Evolutionary conservation across 1,140 invertebrate species (phyloP).

Genomic region (Drosophila dunni): DNA sequence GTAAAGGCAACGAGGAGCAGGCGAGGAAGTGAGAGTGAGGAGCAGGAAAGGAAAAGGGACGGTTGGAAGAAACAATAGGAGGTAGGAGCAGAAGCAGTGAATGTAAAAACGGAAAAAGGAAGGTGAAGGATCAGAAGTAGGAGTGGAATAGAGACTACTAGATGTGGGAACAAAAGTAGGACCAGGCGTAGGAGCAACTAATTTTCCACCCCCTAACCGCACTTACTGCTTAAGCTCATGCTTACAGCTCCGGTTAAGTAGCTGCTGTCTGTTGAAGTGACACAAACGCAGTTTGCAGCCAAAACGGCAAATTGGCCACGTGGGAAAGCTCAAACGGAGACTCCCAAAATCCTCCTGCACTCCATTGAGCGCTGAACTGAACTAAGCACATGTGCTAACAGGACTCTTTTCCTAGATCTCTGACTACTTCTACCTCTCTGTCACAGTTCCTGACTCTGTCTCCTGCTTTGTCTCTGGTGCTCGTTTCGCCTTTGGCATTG

Average conservation of each 20-base stretch:
- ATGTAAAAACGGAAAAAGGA: slow-evolving; percentile 34
- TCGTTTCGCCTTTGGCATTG: slow-evolving; percentile 46
- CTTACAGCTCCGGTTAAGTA: slow-evolving; percentile 31
- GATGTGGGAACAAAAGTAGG: no score
- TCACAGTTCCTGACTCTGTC: no score
- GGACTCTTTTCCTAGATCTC: not conserved
- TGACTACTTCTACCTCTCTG: not conserved
- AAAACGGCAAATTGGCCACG: slow-evolving; percentile 41
- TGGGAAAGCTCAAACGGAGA: slow-evolving; percentile 4
- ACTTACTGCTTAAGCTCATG: not conserved
- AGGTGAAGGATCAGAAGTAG: no score
- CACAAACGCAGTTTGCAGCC: not conserved
- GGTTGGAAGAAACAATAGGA: no score
- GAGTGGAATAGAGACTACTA: not conserved
- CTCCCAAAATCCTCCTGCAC: not conserved
- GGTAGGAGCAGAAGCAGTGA: slow-evolving; percentile 12
- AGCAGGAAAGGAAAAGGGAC: no score
- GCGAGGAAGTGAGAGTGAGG: no score
- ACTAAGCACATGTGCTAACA: slow-evolving; percentile 18
- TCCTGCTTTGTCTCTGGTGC: not conserved
- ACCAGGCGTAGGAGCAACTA: not conserved
- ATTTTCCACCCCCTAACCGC: not conserved
- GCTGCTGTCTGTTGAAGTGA: slow-evolving; percentile 45
- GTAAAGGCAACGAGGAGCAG: slow-evolving; percentile 14
- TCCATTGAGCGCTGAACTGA: slow-evolving; percentile 1